Evolutionary conservation across 2,113 vertebrate species (phyloP), one percentile per base, ranked within the genome.

Genomic region (Labeo rohita): DNA sequence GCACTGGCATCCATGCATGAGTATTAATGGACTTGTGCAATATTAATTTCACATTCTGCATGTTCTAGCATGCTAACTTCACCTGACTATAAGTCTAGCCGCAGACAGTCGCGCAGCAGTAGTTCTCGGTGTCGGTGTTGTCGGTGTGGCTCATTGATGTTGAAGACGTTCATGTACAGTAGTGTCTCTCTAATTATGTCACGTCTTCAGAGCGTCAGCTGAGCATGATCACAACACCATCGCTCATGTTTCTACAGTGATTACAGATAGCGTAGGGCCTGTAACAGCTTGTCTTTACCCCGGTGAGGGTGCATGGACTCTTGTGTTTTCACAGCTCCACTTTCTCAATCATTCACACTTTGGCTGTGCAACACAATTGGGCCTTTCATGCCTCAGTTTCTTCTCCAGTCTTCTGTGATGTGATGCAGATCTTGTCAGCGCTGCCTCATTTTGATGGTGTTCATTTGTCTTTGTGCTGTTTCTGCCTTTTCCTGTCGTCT

Each of bases 201-300:
- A 52, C 8, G 75, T 80, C 59, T 50, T 84, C 49, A 85, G 56
- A 73, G 63, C 13, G 8, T 66, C 49, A 68, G 79, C 74, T 49
- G 43, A 84, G 83, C 70, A 49, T 85, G 70, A 75, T 74, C 65
- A 83, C 39, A 74, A 54, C 81, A 82, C 70, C 45, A 56, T 52
- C 72, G 16, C 50, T 89, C 75, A 47, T 39, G 72, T 72, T 52
- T 56, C 15, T 12, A 50, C 63, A 61, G 66, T 1, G 72, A 82
- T 72, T 83, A 85, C 16, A 86, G 82, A 88, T 78, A 77, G 47
- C 8, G 12, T 15, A 65, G 4, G 70, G 81, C 88, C 77, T 92
- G 88, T 88, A 82, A 83, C 65, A 76, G 88, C 87, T 80, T 89
- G 89, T 49, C 85, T 52, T 12, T 28, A 43, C 6, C 49, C 21